Evolutionary conservation across 2,888 invertebrate genomes (phyloP).

Genomic region (Amorpha juglandis): DNA sequence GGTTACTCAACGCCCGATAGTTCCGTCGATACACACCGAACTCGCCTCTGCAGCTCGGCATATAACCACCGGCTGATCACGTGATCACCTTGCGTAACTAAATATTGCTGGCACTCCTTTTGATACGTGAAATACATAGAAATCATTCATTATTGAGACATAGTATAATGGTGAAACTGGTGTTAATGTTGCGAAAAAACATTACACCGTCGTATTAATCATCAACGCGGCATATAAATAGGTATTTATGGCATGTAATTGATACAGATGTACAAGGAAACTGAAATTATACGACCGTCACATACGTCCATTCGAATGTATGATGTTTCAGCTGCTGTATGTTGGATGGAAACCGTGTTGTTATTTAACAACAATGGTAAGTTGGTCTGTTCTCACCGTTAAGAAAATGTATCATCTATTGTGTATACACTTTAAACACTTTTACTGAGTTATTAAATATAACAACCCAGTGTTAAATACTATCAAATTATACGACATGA

Average conservation of each 20-base stretch:
- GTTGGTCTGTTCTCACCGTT: slow-evolving; percentile 69
- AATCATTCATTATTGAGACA: slow-evolving; percentile 72
- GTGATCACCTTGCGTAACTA: slow-evolving; percentile 77
- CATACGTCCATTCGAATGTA: slow-evolving; percentile 7
- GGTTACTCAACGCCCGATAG: slow-evolving; percentile 81
- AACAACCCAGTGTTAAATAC: slow-evolving; percentile 53
- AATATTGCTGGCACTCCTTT: slow-evolving; percentile 73
- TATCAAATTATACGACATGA: slow-evolving; percentile 25
- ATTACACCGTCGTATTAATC: slow-evolving; percentile 40
- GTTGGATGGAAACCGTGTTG: not conserved
- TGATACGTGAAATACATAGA: slow-evolving; percentile 74
- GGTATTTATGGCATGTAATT: not conserved
- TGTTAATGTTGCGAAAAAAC: slow-evolving; percentile 57
- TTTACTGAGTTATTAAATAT: slow-evolving; percentile 60
- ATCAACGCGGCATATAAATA: slow-evolving; percentile 33
- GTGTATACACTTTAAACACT: slow-evolving; percentile 51
- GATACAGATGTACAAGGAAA: slow-evolving; percentile 2
- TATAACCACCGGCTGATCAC: slow-evolving; percentile 73
- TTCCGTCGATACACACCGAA: slow-evolving; percentile 76
- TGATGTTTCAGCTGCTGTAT: slow-evolving; percentile 17
- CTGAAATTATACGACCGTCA: not conserved
- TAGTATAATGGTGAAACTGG: slow-evolving; percentile 62
- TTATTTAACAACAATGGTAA: slow-evolving; percentile 59
- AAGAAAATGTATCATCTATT: slow-evolving; percentile 52
- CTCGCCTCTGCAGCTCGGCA: slow-evolving; percentile 52